phyloP scores from a whole-genome alignment of 2,797 vertebrate species.

The Propithecus perrieri region DNA sequence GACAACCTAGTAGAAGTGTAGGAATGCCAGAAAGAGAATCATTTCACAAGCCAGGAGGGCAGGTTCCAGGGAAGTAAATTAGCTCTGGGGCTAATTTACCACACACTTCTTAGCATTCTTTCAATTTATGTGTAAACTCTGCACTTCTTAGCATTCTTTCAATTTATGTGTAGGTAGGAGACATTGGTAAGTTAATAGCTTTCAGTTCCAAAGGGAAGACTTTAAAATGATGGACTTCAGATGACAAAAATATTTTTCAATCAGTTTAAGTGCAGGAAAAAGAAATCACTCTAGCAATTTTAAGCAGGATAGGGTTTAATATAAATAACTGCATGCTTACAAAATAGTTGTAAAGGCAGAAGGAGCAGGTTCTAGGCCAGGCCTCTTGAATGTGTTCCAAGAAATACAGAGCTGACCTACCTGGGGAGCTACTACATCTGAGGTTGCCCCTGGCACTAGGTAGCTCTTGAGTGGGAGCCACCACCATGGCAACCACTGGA shows the following conservation, averaged over 20 bases:
- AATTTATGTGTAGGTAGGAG: neutral
- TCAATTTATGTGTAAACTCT: neutral
- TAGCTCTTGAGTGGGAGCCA: neutral
- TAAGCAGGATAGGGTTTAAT: constrained; percentile 16
- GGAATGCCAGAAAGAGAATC: neutral
- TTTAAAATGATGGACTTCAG: constrained; percentile 10
- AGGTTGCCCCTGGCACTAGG: neutral
- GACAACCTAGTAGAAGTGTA: neutral
- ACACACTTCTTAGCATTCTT: neutral
- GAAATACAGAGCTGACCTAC: neutral
- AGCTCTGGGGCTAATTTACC: neutral
- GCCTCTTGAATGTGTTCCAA: constrained; percentile 13
- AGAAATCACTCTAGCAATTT: constrained; percentile 7
- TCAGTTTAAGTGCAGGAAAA: neutral
- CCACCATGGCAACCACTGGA: no score
- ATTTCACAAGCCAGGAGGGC: neutral
- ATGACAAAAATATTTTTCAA: neutral
- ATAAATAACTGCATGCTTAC: neutral
- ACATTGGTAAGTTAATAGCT: neutral
- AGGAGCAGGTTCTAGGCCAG: neutral
- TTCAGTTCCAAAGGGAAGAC: neutral
- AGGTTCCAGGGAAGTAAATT: neutral
- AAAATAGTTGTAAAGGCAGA: neutral
- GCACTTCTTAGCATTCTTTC: neutral
- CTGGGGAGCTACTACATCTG: neutral